These are phyloP conservation scores for Mus pahari DNA, from an alignment of 2,113 vertebrate genomes.

Conservation along the genomic window DNA sequence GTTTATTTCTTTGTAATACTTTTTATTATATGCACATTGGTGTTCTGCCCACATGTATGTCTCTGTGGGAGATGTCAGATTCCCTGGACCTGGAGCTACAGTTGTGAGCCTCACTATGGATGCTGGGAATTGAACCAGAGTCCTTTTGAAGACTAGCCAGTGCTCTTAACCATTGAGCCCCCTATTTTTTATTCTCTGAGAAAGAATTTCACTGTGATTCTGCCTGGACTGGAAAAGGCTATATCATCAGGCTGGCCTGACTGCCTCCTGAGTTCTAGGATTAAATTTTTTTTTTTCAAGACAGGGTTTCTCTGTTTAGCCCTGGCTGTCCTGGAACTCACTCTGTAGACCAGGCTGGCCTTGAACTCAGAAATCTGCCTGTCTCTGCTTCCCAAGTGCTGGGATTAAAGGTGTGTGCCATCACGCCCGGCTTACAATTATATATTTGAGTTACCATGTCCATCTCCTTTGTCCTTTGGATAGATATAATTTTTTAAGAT, in stretches of 20 bases:
- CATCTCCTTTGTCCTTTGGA: not conserved
- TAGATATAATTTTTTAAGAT: not conserved
- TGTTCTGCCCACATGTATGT: too few relatives aligned
- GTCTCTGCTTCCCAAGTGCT: too few relatives aligned
- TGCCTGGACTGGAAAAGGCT: not conserved
- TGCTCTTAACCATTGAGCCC: not conserved
- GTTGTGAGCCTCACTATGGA: not conserved
- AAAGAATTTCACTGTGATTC: not conserved
- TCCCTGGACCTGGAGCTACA: not conserved
- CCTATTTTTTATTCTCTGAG: not conserved
- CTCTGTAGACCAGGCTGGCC: too few relatives aligned
- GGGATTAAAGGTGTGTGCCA: too few relatives aligned
- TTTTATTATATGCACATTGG: not conserved
- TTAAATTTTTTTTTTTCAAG: too few relatives aligned
- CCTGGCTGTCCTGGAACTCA: too few relatives aligned
- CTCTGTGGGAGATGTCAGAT: too few relatives aligned
- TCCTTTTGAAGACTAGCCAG: not conserved
- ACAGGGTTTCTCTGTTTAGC: too few relatives aligned
- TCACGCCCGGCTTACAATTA: too few relatives aligned
- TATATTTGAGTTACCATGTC: not conserved
- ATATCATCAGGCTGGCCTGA: not conserved
- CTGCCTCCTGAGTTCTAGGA: not conserved
- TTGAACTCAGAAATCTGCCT: too few relatives aligned
- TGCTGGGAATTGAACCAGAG: not conserved
- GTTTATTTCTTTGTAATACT: not conserved